Conservation (phyloP, 1,140 invertebrate genomes). For the Trachelipus rathkii region DNA sequence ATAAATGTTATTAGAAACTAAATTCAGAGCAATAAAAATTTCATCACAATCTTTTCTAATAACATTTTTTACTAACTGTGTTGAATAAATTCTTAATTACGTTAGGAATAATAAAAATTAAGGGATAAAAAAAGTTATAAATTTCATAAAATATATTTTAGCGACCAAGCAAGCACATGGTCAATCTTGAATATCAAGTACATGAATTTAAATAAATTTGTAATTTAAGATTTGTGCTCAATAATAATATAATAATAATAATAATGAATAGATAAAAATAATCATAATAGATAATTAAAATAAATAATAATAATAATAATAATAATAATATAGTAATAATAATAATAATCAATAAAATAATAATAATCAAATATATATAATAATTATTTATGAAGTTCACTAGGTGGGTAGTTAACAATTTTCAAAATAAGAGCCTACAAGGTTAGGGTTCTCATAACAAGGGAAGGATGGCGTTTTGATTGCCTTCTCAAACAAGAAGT, state of each 20-base stretch:
- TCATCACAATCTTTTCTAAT: too few relatives aligned
- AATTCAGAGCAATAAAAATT: too few relatives aligned
- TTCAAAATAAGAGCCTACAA: too few relatives aligned
- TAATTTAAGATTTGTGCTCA: not conserved
- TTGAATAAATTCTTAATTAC: too few relatives aligned
- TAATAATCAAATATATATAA: not conserved
- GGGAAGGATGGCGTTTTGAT: too few relatives aligned
- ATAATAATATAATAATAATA: not conserved
- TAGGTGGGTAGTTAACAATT: too few relatives aligned
- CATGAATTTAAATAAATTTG: not conserved
- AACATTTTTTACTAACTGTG: too few relatives aligned
- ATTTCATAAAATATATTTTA: slow-evolving; percentile 1
- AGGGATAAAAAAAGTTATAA: not conserved
- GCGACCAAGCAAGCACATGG: not conserved
- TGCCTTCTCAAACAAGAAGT: too few relatives aligned
- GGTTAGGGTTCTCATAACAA: too few relatives aligned
- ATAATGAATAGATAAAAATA: not conserved
- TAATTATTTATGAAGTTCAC: not conserved
- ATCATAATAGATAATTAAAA: not conserved
- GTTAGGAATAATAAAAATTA: too few relatives aligned
- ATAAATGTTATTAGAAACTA: too few relatives aligned
- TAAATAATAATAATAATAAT: not conserved
- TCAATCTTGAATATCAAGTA: slow-evolving; percentile 13
- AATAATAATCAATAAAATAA: not conserved
- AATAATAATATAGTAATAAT: not conserved